A percentile compares a stretch with the other conserved stretches of the same genome.
Evolutionary conservation across 2,888 invertebrate genomes (phyloP).

Genomic region (Elmis aenea): DNA sequence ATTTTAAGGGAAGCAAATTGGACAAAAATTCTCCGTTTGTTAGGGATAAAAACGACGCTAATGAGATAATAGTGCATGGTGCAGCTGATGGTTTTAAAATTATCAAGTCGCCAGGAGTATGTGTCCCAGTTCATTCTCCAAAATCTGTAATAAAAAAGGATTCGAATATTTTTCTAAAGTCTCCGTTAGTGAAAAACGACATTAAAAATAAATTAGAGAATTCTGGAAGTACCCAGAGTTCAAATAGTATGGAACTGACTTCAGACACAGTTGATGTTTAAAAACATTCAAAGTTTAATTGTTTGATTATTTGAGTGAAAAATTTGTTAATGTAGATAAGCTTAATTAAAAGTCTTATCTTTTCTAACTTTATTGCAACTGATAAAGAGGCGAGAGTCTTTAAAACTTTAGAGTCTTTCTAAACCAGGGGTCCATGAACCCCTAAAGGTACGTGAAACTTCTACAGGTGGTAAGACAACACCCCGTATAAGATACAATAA

Average conservation of each 20-base stretch:
- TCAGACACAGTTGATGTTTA: not conserved
- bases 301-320: no score
- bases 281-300: no score
- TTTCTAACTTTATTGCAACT: no score
- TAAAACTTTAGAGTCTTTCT: no score
- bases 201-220: slow-evolving; percentile 19
- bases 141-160: slow-evolving; percentile 37
- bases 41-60: slow-evolving; percentile 21
- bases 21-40: slow-evolving; percentile 28
- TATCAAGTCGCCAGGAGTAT: slow-evolving; percentile 18
- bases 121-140: slow-evolving; percentile 38
- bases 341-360: no score
- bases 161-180: slow-evolving; percentile 39
- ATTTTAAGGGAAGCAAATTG: slow-evolving; percentile 20
- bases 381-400: no score
- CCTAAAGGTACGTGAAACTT: no score
- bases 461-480: no score
- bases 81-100: slow-evolving; percentile 7
- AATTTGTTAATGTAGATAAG: no score
- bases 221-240: slow-evolving; percentile 1
- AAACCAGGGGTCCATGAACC: no score
- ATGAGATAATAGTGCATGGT: slow-evolving; percentile 18
- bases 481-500: no score
- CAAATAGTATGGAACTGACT: not conserved
- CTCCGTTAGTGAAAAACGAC: slow-evolving; percentile 39